Base-by-base conservation (phyloP, 2,113 vertebrate genomes). In the Melanerpes aurifrons region DNA sequence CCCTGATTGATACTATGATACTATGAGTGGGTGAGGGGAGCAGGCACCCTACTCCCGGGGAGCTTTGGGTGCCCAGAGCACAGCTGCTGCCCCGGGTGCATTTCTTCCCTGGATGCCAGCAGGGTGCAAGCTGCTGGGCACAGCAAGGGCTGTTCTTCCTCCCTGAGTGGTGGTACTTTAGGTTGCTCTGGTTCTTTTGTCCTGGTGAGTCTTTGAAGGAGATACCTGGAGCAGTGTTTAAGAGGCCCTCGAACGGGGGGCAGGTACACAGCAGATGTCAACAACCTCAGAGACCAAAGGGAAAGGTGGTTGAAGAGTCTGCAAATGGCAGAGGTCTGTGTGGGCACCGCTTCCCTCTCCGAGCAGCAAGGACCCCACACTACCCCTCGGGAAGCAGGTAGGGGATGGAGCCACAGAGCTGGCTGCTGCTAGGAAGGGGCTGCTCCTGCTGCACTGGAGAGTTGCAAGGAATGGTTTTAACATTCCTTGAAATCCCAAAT, bases 1-100 rank as follows among this genome's bases (percentile, higher is more conserved):
- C 10, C 40, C 40, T 40, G 40, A 40, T 11, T 40, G 40, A 40
- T 40, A 4, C 40, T 40, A 12, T 40, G 40, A 40, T 40, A 40
- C 10, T 40, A 40, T 40, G 40, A 45, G 48, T 50, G 3, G 47
- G 35, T 10, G 2, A 24, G 3, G 50, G 29, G 22, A 20, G 43
- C 6, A 8, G 26, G 20, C 5, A 1, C 28, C 3, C 10, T 13
- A 2, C 24, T 4, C 15, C 2, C 1, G 1, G 58, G 29, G 8
- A 8, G 19, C 24, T 31, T 1, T 16, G 24, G 20, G n/a, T 20
- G 62, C 15, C 64, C 31, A 3, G 58, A 4, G 66, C 37, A 7
- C 0, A 4, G 16, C 20, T 8, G 67, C 22, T 18, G 61, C 45
- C 43, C 43, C 2, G 26, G 18, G 24, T 5, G 3, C 0, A 0